phyloP scores from a whole-genome alignment of 2,113 vertebrate genomes.

The Corythoichthys haematopterus region DNA sequence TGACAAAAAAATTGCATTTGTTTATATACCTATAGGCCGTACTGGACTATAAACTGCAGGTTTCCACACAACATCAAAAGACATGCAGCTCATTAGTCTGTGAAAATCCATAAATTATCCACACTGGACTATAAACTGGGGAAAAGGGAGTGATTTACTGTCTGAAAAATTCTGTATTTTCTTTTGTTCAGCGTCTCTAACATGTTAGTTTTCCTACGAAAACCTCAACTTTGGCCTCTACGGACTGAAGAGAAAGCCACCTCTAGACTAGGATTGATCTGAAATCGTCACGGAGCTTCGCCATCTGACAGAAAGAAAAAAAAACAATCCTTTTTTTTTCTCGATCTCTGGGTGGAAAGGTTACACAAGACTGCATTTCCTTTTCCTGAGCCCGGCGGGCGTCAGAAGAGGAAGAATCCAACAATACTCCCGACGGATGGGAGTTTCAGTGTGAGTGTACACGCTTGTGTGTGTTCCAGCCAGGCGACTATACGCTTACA shows the following conservation, averaged over 20 bases:
- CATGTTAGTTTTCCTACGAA: not conserved
- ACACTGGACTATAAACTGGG: too few relatives aligned
- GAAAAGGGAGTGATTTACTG: too few relatives aligned
- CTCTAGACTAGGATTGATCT: not conserved
- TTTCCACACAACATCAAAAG: too few relatives aligned
- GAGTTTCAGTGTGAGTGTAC: constrained; percentile 24
- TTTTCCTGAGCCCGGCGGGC: constrained; percentile 45
- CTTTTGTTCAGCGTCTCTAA: not conserved
- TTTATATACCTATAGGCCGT: too few relatives aligned
- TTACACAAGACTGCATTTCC: constrained; percentile 49
- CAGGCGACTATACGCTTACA: constrained; percentile 7
- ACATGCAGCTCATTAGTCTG: too few relatives aligned
- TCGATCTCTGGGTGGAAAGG: constrained; percentile 14
- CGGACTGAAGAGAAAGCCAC: not conserved
- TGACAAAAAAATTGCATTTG: too few relatives aligned
- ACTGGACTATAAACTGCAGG: too few relatives aligned
- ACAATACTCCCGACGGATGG: constrained; percentile 52
- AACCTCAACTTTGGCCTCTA: not conserved
- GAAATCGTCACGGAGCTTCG: constrained; percentile 22
- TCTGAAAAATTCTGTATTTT: too few relatives aligned
- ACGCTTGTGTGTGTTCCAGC: constrained; percentile 2
- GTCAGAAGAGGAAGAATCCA: constrained; percentile 51
- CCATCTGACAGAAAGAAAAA: not conserved
- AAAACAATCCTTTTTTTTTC: constrained; percentile 2
- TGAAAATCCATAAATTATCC: too few relatives aligned